Percentiles rank a stretch among this genome's conserved stretches.
Conservation (phyloP, 2,797 vertebrate species). For the Lepilemur ruficaudatus region DNA sequence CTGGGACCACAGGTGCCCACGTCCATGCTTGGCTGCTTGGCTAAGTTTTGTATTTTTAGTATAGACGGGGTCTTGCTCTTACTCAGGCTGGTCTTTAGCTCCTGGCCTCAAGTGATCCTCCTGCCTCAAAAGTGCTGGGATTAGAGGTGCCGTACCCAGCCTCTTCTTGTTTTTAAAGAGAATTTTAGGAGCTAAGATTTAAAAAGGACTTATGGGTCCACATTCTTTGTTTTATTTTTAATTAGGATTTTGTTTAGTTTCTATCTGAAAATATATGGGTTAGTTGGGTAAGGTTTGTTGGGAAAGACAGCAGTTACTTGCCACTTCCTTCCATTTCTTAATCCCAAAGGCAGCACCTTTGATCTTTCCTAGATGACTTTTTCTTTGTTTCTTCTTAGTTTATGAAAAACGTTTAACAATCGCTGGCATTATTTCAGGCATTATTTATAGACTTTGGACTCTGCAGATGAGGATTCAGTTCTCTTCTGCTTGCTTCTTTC, state of each 20-base stretch:
- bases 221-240: not conserved
- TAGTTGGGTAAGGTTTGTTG: not conserved
- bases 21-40: too few species aligned
- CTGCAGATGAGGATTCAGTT: not conserved
- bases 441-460: not conserved
- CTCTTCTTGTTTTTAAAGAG: slow-evolving; percentile 29
- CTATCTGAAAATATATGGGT: not conserved
- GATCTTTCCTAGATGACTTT: not conserved
- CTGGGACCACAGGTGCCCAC: too few species aligned
- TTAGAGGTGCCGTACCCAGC: not conserved
- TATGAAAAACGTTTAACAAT: not conserved
- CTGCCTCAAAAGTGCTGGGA: not conserved
- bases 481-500: not conserved
- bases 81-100: too few species aligned
- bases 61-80: too few species aligned
- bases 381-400: not conserved
- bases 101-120: too few species aligned
- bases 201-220: not conserved
- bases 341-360: not conserved
- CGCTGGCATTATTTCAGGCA: not conserved
- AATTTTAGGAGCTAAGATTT: not conserved
- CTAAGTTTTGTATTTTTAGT: too few species aligned
- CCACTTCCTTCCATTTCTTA: not conserved
- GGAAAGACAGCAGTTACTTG: not conserved
- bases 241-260: not conserved